These are phyloP conservation scores for Ophthalmolycus amberensis DNA, from an alignment of 2,113 vertebrate species.

Conservation along the genomic window DNA sequence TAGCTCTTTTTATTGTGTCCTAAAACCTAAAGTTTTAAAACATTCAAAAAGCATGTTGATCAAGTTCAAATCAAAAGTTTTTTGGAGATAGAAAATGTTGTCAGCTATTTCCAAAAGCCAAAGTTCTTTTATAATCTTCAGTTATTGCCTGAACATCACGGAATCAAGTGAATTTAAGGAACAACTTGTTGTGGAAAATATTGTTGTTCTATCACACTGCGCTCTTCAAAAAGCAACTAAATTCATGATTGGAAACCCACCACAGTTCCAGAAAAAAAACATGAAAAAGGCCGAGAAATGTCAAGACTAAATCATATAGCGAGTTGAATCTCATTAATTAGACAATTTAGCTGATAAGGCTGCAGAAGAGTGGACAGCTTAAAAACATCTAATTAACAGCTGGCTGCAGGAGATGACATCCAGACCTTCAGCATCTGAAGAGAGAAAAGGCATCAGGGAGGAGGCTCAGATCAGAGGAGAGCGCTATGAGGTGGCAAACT, in stretches of 20 bases:
- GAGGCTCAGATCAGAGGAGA: constrained; percentile 36
- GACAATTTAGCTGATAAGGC: constrained; percentile 61
- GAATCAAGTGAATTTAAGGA: not conserved
- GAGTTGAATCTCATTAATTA: constrained; percentile 53
- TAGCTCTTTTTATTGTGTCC: not conserved
- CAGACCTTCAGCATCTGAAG: constrained; percentile 46
- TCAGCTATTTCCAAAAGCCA: not conserved
- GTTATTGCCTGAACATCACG: constrained; percentile 1
- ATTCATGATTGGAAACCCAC: not conserved
- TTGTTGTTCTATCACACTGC: not conserved
- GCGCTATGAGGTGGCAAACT: constrained; percentile 26
- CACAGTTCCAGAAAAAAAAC: not conserved
- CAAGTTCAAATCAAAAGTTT: not conserved
- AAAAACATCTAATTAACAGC: constrained; percentile 62
- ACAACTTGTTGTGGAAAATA: not conserved
- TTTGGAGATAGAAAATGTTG: not conserved
- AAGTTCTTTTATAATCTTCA: not conserved
- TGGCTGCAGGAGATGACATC: constrained; percentile 50
- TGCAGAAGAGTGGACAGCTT: constrained; percentile 57
- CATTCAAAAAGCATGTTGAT: not conserved
- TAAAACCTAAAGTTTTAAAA: not conserved
- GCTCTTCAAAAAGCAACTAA: not conserved
- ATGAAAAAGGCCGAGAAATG: constrained; percentile 39
- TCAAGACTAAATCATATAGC: constrained; percentile 41
- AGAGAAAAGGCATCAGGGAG: constrained; percentile 18